Conservation (phyloP, 2,888 invertebrate species). For the Rapana venosa region DNA sequence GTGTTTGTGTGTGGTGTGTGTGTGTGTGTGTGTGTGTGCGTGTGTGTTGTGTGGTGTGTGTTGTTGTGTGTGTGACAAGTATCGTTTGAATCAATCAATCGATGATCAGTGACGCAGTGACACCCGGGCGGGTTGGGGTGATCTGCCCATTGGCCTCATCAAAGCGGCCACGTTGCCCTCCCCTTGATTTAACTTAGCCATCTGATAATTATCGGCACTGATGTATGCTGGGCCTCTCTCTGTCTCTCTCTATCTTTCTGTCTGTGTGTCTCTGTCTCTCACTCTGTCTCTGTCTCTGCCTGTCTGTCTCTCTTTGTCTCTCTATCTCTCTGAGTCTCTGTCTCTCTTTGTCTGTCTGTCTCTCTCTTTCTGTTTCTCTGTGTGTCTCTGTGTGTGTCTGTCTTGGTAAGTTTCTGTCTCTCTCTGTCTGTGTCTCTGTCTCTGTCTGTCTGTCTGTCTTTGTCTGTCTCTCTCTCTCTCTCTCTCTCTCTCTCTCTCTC, state of each 20-base stretch:
- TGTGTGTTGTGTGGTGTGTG: no score
- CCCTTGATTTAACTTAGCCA: no score
- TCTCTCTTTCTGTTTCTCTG: neutral
- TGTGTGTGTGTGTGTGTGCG: neutral
- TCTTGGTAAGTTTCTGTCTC: no score
- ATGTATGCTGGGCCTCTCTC: no score
- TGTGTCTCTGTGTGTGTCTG: no score
- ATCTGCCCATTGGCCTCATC: no score
- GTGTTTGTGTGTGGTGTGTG: neutral
- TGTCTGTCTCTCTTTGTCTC: neutral
- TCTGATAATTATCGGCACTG: no score
- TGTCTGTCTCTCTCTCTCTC: neutral
- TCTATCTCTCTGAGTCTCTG: neutral
- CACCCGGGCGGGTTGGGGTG: no score
- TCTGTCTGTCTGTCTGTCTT: neutral
- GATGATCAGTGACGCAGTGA: no score
- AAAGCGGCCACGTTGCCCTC: no score
- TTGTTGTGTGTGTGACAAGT: no score
- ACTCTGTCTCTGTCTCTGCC: neutral
- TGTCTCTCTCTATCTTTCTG: neutral
- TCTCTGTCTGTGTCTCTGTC: neutral
- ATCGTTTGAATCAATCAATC: no score
- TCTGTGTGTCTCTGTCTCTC: neutral
- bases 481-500: neutral
- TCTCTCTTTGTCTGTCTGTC: neutral